Percentiles rank a stretch among this genome's conserved stretches.
phyloP scores from a whole-genome alignment of 2,888 invertebrate species.

The Habrosyne pyritoides region DNA sequence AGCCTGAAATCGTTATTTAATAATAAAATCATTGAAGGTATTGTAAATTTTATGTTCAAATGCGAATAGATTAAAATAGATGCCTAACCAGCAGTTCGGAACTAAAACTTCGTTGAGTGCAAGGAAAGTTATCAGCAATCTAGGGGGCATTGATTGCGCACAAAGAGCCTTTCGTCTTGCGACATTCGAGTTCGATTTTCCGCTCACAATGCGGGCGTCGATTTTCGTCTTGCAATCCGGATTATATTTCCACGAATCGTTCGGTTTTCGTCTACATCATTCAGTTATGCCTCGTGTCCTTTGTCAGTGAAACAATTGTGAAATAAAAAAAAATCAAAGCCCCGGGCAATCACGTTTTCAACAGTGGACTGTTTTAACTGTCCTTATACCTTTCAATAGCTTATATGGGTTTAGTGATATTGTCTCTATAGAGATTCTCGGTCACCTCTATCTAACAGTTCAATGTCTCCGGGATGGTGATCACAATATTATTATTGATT shows the following conservation, averaged over 20 bases:
- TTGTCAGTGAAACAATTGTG: slow-evolving; percentile 10
- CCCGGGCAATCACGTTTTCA: neutral
- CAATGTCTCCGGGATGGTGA: neutral
- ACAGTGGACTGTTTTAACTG: too few species aligned
- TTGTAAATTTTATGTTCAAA: slow-evolving; percentile 1
- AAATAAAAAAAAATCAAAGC: neutral
- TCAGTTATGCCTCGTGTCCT: slow-evolving; percentile 18
- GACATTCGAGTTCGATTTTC: slow-evolving; percentile 78
- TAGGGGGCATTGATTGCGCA: slow-evolving; percentile 77
- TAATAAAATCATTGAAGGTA: neutral
- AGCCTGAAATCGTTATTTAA: neutral
- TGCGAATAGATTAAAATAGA: slow-evolving; percentile 42
- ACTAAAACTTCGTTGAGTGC: slow-evolving; percentile 65
- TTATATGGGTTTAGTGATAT: too few species aligned
- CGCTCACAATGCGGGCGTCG: slow-evolving; percentile 71
- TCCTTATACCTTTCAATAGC: too few species aligned
- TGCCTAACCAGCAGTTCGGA: slow-evolving; percentile 53
- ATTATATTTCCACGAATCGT: slow-evolving; percentile 68
- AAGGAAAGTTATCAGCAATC: slow-evolving; percentile 80
- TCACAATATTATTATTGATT: neutral
- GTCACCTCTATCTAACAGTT: too few species aligned
- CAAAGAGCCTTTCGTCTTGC: slow-evolving; percentile 75
- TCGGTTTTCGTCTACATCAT: slow-evolving; percentile 57
- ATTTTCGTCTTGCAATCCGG: slow-evolving; percentile 75
- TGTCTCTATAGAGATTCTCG: too few species aligned